These are phyloP conservation scores for Margaritifera margaritifera DNA, from an alignment of 2,888 invertebrate genomes.

Conservation along the genomic window DNA sequence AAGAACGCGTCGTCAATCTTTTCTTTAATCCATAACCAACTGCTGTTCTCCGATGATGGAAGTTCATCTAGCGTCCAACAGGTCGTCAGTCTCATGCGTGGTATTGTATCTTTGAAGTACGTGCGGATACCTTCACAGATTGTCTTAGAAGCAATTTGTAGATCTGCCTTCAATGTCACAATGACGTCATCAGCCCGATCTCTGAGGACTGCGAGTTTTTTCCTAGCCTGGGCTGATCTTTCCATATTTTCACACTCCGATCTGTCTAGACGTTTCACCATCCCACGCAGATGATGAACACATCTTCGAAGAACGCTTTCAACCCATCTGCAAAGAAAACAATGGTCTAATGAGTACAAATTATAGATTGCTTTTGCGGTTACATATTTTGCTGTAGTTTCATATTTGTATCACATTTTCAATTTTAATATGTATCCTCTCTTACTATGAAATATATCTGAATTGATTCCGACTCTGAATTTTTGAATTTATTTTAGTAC, in stretches of 20 bases:
- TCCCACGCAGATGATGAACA: conserved; percentile 43
- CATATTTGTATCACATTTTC: too few relatives aligned
- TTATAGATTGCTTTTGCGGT: too few relatives aligned
- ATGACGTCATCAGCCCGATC: conserved; percentile 31
- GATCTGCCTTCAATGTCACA: conserved; percentile 17
- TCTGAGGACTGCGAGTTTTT: conserved; percentile 35
- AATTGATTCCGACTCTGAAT: too few relatives aligned
- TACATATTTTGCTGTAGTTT: too few relatives aligned
- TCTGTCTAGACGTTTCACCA: conserved; percentile 43
- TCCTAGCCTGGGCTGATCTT: conserved; percentile 28
- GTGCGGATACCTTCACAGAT: conserved; percentile 20
- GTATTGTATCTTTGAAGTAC: conserved; percentile 17
- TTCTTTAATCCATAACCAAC: conserved; percentile 33
- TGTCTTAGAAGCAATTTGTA: conserved; percentile 25
- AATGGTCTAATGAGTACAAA: background rate
- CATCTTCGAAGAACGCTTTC: conserved; percentile 48
- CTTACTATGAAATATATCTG: too few relatives aligned
- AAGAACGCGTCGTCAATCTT: conserved; percentile 33
- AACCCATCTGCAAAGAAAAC: conserved; percentile 51
- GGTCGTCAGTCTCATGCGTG: conserved; percentile 22
- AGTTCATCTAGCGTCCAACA: conserved; percentile 34
- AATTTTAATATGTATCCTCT: too few relatives aligned
- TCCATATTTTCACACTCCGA: conserved; percentile 46
- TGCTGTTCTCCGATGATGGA: conserved; percentile 28
- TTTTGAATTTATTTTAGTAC: too few relatives aligned